These are phyloP conservation scores for Gymnoscelis rufifasciata DNA, from an alignment of 2,888 invertebrate genomes.

Conservation along the genomic window DNA sequence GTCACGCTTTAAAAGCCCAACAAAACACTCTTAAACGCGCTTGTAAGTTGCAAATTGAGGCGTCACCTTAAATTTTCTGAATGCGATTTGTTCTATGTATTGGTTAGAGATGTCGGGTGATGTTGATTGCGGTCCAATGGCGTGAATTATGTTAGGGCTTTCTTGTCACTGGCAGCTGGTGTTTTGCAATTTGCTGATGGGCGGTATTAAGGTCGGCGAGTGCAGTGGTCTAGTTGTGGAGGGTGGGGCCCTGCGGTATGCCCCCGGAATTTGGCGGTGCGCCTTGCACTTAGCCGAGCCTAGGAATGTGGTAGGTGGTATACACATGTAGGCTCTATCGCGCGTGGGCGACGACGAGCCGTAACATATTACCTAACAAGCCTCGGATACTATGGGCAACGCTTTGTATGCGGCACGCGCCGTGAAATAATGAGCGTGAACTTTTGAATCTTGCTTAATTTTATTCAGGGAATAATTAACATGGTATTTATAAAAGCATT, in stretches of 20 bases:
- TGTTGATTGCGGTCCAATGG: constrained; percentile 56
- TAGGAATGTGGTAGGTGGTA: constrained; percentile 47
- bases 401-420: constrained; percentile 19
- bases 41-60: constrained; percentile 39
- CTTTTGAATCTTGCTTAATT: not conserved
- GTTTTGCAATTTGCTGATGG: constrained; percentile 77
- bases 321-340: constrained; percentile 36
- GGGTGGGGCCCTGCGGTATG: constrained; percentile 50
- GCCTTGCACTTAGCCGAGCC: constrained; percentile 60
- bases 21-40: constrained; percentile 41
- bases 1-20: constrained; percentile 40
- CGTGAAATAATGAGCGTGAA: constrained; percentile 22
- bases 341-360: constrained; percentile 29
- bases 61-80: constrained; percentile 30
- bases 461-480: not conserved
- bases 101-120: constrained; percentile 45
- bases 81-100: constrained; percentile 18
- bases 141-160: constrained; percentile 65
- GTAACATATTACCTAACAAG: constrained; percentile 39
- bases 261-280: constrained; percentile 71
- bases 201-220: constrained; percentile 70
- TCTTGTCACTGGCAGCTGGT: constrained; percentile 72
- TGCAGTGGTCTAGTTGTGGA: constrained; percentile 58
- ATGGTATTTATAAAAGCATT: not conserved
- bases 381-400: constrained; percentile 27